Evolutionary conservation across 30 jellyfish, hydroid and myxozoan species (phyloP).

Genomic region (Catostylus mosaicus): DNA sequence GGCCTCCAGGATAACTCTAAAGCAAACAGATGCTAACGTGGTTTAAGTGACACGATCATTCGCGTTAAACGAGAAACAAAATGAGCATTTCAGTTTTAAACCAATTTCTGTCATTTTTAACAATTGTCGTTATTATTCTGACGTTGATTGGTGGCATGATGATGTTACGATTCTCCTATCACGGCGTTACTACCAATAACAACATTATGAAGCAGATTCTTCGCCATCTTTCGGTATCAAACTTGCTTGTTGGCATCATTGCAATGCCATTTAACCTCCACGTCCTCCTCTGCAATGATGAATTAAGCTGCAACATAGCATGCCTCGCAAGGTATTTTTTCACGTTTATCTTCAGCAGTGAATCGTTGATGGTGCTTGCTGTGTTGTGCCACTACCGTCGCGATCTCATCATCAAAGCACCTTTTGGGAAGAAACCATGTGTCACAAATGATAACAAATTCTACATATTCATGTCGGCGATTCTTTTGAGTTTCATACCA

Average conservation of each 20-base stretch:
- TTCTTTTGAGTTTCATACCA: constrained; percentile 46
- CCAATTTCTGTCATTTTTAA: constrained; percentile 11
- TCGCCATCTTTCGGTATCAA: constrained; percentile 40
- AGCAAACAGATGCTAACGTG: too few species aligned
- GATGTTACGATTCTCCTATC: constrained; percentile 57
- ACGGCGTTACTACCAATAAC: constrained; percentile 34
- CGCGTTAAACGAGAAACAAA: too few species aligned
- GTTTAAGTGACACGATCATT: too few species aligned
- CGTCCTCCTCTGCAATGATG: constrained; percentile 44
- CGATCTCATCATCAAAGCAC: constrained; percentile 68
- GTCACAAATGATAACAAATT: constrained; percentile 36
- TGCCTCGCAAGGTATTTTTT: constrained; percentile 68
- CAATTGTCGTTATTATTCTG: constrained; percentile 4
- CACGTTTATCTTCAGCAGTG: constrained; percentile 58
- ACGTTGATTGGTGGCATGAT: constrained; percentile 34
- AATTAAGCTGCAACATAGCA: constrained; percentile 40
- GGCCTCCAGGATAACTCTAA: too few species aligned
- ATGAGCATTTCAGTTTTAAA: constrained; percentile 19
- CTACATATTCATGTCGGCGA: constrained; percentile 3
- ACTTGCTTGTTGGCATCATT: constrained; percentile 49
- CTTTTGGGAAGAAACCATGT: constrained; percentile 58
- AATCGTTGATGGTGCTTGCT: constrained; percentile 52
- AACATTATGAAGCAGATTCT: constrained; percentile 39
- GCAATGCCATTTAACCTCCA: constrained; percentile 63
- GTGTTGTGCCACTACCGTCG: constrained; percentile 59